Evolutionary conservation across 2,797 vertebrate species (phyloP).

Genomic region (Corythornis leucogaster): DNA sequence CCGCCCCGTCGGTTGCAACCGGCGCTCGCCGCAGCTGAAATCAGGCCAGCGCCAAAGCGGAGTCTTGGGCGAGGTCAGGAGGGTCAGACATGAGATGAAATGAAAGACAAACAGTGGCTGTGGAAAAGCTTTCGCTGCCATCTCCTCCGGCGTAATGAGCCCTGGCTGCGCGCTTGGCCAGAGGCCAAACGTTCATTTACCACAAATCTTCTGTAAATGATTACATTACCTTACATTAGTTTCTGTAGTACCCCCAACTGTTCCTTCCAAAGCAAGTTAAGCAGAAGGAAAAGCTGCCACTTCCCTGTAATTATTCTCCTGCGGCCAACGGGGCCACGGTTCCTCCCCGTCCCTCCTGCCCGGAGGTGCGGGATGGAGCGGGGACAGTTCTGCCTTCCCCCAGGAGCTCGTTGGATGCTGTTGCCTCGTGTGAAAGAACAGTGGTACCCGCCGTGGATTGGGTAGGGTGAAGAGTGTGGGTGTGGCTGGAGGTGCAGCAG

Average conservation of each 20-base stretch:
- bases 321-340: not conserved
- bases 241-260: conserved; percentile 62
- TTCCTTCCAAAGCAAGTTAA: conserved; percentile 61
- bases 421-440: not conserved
- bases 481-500: not conserved
- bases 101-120: conserved; percentile 66
- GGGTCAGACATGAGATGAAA: conserved; percentile 57
- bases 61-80: not conserved
- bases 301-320: conserved; percentile 57
- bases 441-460: accelerated
- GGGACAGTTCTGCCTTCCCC: not conserved
- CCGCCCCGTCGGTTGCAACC: not conserved
- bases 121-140: conserved; percentile 65
- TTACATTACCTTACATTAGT: conserved; percentile 68
- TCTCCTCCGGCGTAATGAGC: conserved; percentile 67
- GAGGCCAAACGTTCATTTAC: conserved; percentile 63
- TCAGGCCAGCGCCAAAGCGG: not conserved
- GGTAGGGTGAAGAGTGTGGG: not conserved
- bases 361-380: accelerated
- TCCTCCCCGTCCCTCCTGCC: not conserved
- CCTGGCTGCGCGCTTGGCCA: conserved; percentile 62
- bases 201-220: conserved; percentile 73
- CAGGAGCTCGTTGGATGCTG: accelerated
- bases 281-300: conserved; percentile 60
- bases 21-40: not conserved